These are phyloP conservation scores for Zhengitettix transpicula DNA, from an alignment of 2,888 invertebrate species.

Conservation along the genomic window DNA sequence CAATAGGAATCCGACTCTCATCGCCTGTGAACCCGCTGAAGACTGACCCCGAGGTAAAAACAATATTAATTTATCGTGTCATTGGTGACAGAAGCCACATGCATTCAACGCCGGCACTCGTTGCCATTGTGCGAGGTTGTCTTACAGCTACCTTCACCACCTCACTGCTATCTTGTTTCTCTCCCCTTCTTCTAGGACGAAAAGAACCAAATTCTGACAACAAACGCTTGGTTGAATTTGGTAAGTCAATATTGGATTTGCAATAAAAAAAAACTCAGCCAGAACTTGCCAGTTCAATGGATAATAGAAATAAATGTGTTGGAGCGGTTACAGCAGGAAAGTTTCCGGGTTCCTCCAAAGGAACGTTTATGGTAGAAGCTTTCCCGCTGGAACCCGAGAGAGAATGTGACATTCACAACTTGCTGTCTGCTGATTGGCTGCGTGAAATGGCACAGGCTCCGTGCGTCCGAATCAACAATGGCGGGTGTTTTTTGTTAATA, in stretches of 20 bases:
- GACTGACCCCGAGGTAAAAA: too few relatives aligned
- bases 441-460: neutral
- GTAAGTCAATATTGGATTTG: constrained; percentile 46
- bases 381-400: neutral
- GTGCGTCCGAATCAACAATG: constrained; percentile 6
- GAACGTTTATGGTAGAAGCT: too few relatives aligned
- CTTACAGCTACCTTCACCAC: neutral
- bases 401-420: neutral
- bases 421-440: constrained; percentile 9
- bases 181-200: constrained; percentile 77
- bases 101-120: neutral
- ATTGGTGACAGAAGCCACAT: neutral
- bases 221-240: constrained; percentile 96
- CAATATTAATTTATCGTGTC: too few relatives aligned
- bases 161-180: constrained; percentile 24
- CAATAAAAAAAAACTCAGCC: too few relatives aligned
- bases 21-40: too few relatives aligned
- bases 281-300: too few relatives aligned
- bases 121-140: neutral
- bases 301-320: too few relatives aligned
- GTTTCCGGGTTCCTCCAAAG: neutral
- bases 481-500: too few relatives aligned
- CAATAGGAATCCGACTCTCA: neutral
- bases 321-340: too few relatives aligned
- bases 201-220: constrained; percentile 97